phyloP scores from a whole-genome alignment of 1,140 invertebrate species.

The Neodiprion lecontei region DNA sequence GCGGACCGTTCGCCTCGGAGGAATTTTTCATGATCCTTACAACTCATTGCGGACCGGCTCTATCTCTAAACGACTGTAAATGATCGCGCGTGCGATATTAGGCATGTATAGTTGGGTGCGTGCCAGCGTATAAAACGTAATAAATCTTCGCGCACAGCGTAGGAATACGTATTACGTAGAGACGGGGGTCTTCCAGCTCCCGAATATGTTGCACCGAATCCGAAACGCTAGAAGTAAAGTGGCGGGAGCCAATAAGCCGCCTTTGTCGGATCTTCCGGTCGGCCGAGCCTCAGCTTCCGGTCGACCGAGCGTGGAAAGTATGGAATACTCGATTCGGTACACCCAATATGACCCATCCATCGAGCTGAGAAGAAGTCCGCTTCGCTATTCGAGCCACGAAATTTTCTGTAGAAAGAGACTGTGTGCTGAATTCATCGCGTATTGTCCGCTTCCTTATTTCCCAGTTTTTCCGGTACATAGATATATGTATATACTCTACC shows the following conservation, averaged over 20 bases:
- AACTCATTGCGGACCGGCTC: too few relatives aligned
- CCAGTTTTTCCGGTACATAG: too few relatives aligned
- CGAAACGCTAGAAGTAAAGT: conserved; percentile 28
- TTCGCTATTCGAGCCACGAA: conserved; percentile 25
- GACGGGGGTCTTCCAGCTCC: too few relatives aligned
- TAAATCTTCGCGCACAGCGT: too few relatives aligned
- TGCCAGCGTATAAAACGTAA: too few relatives aligned
- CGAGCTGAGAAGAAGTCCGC: neutral
- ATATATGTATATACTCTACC: neutral
- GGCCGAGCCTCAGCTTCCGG: conserved; percentile 45
- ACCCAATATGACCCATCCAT: conserved; percentile 25
- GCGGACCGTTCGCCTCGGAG: too few relatives aligned
- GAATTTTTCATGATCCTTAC: too few relatives aligned
- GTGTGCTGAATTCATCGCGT: conserved; percentile 35
- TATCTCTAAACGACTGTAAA: too few relatives aligned
- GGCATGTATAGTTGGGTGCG: too few relatives aligned
- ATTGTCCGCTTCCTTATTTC: conserved; percentile 32
- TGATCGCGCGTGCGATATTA: too few relatives aligned
- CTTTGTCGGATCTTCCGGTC: conserved; percentile 52
- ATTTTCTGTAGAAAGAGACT: conserved; percentile 9
- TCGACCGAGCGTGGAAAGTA: conserved; percentile 49
- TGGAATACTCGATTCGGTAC: conserved; percentile 51
- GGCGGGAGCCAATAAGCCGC: conserved; percentile 49
- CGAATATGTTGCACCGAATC: neutral
- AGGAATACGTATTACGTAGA: too few relatives aligned